Base-by-base conservation (phyloP, 2,113 vertebrate species). In the Stercorarius parasiticus region DNA sequence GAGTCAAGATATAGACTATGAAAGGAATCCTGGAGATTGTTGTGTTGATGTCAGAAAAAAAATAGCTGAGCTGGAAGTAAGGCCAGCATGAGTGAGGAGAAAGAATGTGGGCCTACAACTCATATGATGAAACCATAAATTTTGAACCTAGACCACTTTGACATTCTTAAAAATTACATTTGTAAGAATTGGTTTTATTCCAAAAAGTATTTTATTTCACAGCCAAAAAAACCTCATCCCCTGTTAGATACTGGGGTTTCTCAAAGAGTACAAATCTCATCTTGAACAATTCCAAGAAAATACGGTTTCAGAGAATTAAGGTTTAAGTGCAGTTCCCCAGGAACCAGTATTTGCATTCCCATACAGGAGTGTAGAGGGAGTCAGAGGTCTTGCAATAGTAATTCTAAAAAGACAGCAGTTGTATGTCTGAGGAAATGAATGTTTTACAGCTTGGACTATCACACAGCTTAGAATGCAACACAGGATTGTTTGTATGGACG, bases 41-140 rank as follows among this genome's bases (percentile, higher is more conserved):
- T 71, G 47, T 79, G 15, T 72, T 88, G 52, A 11, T 59, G 53
- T 91, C 62, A 83, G 56, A 26, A 86, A 88, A 87, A 66, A 94
- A 65, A 70, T 10, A 70, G 43, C 40, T 79, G 11, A 34, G 34
- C 30, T 88, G 61, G 20, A 91, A 65, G 43, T 32, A 69, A 20
- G 20, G 42, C 19, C 38, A 45, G 25, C 69, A 80, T 53, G 71
- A 83, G 66, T n/a, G 56, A 71, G 23, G 56, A 55, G n/a, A 55
- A 73, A 55, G n/a, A 55, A 73, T 32, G 43, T 81, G 45, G 15
- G 21, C 9, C 34, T 88, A 16, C 42, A 67, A 36, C 13, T 93
- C 14, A 1, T 25, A 7, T 0, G 16, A 18, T 1, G 11, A 84
- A 69, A 19, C 3, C 19, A 65, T 18, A 43, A 11, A 45, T 50